Percentiles rank a stretch among this genome's conserved stretches.
These are phyloP conservation scores for Alethe diademata DNA, from an alignment of 2,113 vertebrate species.

Conservation along the genomic window DNA sequence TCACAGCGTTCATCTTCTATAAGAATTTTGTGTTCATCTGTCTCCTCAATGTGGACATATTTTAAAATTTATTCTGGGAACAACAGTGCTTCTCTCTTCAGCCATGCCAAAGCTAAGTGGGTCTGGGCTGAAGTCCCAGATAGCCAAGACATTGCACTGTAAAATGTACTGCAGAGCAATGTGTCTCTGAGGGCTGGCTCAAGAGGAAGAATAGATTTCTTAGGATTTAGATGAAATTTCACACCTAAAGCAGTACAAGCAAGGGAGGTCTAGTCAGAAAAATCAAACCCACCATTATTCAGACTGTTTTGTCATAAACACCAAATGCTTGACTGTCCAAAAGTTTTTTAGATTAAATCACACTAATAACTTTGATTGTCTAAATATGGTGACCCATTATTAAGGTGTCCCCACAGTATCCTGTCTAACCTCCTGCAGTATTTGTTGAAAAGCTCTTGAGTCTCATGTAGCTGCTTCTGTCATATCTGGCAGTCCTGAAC, in stretches of 20 bases:
- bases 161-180: neutral
- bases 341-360: neutral
- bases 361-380: neutral
- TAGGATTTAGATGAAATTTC: neutral
- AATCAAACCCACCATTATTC: neutral
- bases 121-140: neutral
- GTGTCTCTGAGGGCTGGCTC: neutral
- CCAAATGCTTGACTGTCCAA: neutral
- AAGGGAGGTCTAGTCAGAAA: neutral
- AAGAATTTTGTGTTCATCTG: neutral
- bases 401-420: neutral
- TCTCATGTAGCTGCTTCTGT: neutral
- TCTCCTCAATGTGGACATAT: neutral
- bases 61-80: neutral
- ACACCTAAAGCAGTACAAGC: neutral
- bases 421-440: neutral
- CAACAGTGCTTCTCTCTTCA: neutral
- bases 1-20: rapidly evolving
- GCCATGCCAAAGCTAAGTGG: neutral
- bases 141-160: neutral
- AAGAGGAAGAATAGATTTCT: neutral
- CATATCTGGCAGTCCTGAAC: neutral
- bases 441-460: neutral
- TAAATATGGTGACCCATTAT: neutral
- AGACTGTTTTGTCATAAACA: neutral